Evolutionary conservation across 1,140 invertebrate genomes (phyloP).

Genomic region (Bombus fervidus): DNA sequence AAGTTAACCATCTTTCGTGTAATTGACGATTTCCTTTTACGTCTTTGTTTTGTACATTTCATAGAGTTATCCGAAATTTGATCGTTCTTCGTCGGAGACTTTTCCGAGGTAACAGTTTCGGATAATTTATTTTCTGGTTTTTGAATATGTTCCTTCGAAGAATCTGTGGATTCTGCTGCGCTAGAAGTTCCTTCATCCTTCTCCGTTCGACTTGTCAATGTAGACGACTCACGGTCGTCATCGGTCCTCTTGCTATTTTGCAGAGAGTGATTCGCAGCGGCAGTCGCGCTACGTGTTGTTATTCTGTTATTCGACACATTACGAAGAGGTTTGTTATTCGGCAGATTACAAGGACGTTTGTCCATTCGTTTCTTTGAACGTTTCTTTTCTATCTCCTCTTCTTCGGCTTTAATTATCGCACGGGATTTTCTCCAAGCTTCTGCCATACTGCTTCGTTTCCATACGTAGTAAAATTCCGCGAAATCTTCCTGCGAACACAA

Average conservation of each 20-base stretch:
- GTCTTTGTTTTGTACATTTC: no score
- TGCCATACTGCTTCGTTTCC: neutral
- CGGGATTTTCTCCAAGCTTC: fast-evolving
- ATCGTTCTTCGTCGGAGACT: fast-evolving
- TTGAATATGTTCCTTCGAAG: fast-evolving
- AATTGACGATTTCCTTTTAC: no score
- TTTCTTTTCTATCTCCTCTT: fast-evolving
- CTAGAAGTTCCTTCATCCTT: fast-evolving
- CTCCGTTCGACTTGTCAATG: no score
- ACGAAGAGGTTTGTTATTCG: fast-evolving
- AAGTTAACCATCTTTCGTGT: no score
- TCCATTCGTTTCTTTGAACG: no score
- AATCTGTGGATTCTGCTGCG: no score
- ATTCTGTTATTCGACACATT: no score
- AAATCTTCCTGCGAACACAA: slow-evolving; percentile 20
- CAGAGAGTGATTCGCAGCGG: fast-evolving
- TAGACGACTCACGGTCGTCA: fast-evolving
- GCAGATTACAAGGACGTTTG: fast-evolving
- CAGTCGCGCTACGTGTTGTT: fast-evolving
- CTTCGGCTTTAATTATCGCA: fast-evolving
- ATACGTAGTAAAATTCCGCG: slow-evolving; percentile 27
- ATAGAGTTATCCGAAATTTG: no score
- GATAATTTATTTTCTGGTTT: no score
- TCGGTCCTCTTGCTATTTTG: fast-evolving
- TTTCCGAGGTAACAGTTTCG: no score